Evolutionary conservation across 1,140 invertebrate genomes (phyloP).

Genomic region (Melanaphis sacchari): DNA sequence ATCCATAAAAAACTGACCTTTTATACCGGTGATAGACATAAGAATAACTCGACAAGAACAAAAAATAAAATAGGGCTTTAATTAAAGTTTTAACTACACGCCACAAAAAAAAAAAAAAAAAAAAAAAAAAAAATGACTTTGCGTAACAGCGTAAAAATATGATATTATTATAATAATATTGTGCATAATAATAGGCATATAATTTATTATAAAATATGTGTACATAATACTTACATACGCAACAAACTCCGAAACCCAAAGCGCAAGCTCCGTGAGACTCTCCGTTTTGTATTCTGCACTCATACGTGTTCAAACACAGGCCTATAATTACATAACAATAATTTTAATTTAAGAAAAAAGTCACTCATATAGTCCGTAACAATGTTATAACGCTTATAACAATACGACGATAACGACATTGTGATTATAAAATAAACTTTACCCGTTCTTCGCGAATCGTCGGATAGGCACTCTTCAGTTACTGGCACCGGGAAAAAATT

Average conservation of each 20-base stretch:
- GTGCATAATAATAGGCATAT: not conserved
- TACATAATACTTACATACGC: conserved; percentile 75
- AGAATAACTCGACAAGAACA: not conserved
- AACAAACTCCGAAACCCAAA: conserved; percentile 86
- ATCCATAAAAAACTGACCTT: too few species aligned
- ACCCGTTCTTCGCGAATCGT: conserved; percentile 71
- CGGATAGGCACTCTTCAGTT: conserved; percentile 76
- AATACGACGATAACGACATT: not conserved
- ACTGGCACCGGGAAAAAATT: conserved; percentile 82
- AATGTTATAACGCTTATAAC: not conserved
- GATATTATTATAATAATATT: not conserved
- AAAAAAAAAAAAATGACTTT: too few species aligned
- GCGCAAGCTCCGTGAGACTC: conserved; percentile 79
- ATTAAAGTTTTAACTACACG: not conserved
- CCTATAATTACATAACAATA: conserved; percentile 64
- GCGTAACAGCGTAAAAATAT: not conserved
- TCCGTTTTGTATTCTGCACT: conserved; percentile 80
- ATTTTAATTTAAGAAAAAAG: conserved; percentile 44
- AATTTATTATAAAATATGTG: not conserved
- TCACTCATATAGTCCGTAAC: not conserved
- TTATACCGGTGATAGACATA: too few species aligned
- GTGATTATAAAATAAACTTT: not conserved
- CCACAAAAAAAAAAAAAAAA: not conserved
- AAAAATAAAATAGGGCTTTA: not conserved
- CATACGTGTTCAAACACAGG: conserved; percentile 81